These are phyloP conservation scores for Hemaris fuciformis DNA, from an alignment of 2,888 invertebrate species.

Conservation along the genomic window DNA sequence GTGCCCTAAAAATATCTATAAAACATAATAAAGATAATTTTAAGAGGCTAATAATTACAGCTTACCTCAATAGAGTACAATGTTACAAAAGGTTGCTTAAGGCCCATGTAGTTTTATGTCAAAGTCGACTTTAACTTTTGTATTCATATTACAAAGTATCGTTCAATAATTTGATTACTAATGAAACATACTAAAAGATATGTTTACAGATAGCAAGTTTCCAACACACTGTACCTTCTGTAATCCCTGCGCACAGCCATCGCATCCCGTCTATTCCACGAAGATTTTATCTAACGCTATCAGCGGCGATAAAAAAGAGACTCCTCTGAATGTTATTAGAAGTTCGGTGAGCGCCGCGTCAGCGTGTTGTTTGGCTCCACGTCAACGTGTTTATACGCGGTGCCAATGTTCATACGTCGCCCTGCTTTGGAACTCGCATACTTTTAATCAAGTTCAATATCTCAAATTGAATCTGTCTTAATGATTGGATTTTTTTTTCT, in stretches of 20 bases:
- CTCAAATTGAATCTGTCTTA: no score
- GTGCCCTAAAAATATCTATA: not conserved
- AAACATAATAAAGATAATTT: no score
- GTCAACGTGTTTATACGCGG: not conserved
- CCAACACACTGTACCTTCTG: not conserved
- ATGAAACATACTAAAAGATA: not conserved
- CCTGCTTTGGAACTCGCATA: not conserved
- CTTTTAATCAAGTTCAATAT: no score
- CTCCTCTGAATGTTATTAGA: constrained; percentile 12
- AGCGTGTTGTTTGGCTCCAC: not conserved
- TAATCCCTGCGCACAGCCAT: not conserved
- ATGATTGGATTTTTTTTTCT: no score
- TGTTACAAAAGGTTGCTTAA: no score
- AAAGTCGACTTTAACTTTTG: no score
- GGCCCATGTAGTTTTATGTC: no score
- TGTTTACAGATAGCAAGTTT: not conserved
- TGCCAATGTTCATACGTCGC: not conserved
- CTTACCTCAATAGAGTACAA: no score
- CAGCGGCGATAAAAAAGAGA: constrained; percentile 11
- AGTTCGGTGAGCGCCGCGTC: constrained; percentile 4
- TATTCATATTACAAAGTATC: no score
- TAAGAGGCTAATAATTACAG: no score
- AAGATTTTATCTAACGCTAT: constrained; percentile 14
- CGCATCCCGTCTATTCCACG: constrained; percentile 7
- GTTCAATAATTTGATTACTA: not conserved